A percentile compares a stretch with the other conserved stretches of the same genome.
These are phyloP conservation scores for Venturia canescens DNA, from an alignment of 1,140 invertebrate species.

Conservation along the genomic window DNA sequence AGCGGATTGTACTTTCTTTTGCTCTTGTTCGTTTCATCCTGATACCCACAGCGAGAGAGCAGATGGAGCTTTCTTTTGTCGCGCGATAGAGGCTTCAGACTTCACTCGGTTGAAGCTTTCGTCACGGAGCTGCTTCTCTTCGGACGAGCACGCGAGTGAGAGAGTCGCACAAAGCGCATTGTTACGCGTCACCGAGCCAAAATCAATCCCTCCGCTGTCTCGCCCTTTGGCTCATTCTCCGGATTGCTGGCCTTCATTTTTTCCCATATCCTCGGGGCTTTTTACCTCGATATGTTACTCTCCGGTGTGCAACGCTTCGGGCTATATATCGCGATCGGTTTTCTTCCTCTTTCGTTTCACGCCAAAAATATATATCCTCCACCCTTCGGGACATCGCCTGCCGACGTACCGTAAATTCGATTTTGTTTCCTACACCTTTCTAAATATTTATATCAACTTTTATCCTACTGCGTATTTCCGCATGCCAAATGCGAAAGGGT, in stretches of 20 bases:
- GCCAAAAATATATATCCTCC: not conserved
- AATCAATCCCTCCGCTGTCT: not conserved
- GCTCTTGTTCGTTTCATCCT: slow-evolving; percentile 1
- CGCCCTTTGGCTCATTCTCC: slow-evolving; percentile 2
- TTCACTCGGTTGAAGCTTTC: slow-evolving; percentile 13
- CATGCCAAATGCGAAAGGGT: too few relatives aligned
- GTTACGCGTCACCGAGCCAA: slow-evolving; percentile 5
- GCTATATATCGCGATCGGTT: slow-evolving; percentile 8
- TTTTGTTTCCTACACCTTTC: too few relatives aligned
- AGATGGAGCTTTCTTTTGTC: slow-evolving; percentile 19
- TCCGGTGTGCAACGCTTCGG: not conserved
- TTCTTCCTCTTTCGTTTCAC: not conserved
- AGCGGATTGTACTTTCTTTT: not conserved
- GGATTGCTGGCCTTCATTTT: not conserved
- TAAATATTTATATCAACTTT: too few relatives aligned
- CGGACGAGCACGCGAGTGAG: not conserved
- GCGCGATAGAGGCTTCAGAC: slow-evolving; percentile 8
- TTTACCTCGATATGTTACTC: not conserved
- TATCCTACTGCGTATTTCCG: too few relatives aligned
- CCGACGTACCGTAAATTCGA: too few relatives aligned
- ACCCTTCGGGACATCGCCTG: too few relatives aligned
- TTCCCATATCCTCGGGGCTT: not conserved
- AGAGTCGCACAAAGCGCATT: slow-evolving; percentile 11
- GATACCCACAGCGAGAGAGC: not conserved
- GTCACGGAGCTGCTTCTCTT: not conserved